A percentile compares a stretch with the other conserved stretches of the same genome.
Conservation (phyloP, 2,797 vertebrate species). For the Poecilia gillii region DNA sequence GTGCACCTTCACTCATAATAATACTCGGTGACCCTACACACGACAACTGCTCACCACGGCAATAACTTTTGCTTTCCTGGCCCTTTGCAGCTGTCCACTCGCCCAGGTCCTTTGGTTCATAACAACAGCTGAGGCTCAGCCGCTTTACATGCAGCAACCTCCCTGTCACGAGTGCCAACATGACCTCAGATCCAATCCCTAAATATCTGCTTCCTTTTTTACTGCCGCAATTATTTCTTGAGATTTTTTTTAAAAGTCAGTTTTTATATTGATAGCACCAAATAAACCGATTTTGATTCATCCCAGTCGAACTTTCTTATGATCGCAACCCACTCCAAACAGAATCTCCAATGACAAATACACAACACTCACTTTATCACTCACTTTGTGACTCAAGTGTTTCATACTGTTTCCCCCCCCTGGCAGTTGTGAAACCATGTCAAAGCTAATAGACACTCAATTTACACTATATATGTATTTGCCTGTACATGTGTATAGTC, state of each 20-base stretch:
- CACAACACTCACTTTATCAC: constrained; percentile 26
- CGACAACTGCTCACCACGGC: constrained; percentile 73
- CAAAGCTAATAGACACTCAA: constrained; percentile 73
- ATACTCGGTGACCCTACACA: constrained; percentile 45
- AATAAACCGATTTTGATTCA: background rate
- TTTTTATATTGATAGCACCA: background rate
- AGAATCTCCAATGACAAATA: constrained; percentile 15
- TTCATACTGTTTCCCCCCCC: constrained; percentile 31
- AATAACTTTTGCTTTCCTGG: constrained; percentile 73
- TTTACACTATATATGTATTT: constrained; percentile 59
- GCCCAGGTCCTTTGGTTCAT: constrained; percentile 72
- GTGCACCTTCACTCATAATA: constrained; percentile 70
- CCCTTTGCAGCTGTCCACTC: constrained; percentile 72
- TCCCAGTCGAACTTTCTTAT: constrained; percentile 7
- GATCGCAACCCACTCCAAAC: background rate
- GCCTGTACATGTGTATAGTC: background rate
- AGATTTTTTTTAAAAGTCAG: background rate
- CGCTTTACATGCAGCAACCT: constrained; percentile 43
- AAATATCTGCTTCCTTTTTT: constrained; percentile 5
- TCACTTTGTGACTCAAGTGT: constrained; percentile 18
- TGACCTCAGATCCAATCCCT: constrained; percentile 14
- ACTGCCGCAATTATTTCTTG: background rate
- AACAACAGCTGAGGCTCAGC: constrained; percentile 88
- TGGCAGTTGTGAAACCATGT: constrained; percentile 4
- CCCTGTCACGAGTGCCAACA: constrained; percentile 34